Evolutionary conservation across 2,797 vertebrate genomes (phyloP).

Genomic region (Sebastes flavidus): DNA sequence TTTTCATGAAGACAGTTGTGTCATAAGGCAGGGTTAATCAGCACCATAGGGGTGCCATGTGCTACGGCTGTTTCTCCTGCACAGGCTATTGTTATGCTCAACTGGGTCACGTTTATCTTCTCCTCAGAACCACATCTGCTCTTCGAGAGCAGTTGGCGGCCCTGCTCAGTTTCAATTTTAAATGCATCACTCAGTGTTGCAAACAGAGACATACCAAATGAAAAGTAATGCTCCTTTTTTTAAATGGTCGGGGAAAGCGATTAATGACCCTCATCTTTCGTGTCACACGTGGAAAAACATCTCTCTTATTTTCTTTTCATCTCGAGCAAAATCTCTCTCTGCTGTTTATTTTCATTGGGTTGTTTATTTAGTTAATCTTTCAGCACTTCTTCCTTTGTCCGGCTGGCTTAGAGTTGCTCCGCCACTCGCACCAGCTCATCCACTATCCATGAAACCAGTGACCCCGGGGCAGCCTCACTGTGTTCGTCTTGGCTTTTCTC

Average conservation of each 20-base stretch:
- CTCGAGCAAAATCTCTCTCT: constrained; percentile 1
- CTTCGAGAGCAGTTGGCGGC: background rate
- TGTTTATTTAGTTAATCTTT: constrained; percentile 51
- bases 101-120: constrained; percentile 30
- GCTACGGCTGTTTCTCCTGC: constrained; percentile 48
- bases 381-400: constrained; percentile 21
- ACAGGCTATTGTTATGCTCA: constrained; percentile 22
- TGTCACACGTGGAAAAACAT: constrained; percentile 15
- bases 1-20: constrained; percentile 43
- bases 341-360: constrained; percentile 37
- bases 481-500: constrained; percentile 41
- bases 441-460: constrained; percentile 27
- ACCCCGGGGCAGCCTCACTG: constrained; percentile 29
- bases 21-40: constrained; percentile 56
- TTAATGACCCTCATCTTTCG: background rate
- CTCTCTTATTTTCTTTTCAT: constrained; percentile 9
- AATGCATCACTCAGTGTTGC: background rate
- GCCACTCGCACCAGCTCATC: constrained; percentile 18
- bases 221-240: background rate
- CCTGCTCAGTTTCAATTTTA: background rate
- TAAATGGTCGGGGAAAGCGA: background rate
- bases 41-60: constrained; percentile 49
- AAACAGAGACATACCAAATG: constrained; percentile 3
- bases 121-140: constrained; percentile 4
- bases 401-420: constrained; percentile 15